Conservation (phyloP, 2,888 invertebrate species). For the Pristionchus mayeri region DNA sequence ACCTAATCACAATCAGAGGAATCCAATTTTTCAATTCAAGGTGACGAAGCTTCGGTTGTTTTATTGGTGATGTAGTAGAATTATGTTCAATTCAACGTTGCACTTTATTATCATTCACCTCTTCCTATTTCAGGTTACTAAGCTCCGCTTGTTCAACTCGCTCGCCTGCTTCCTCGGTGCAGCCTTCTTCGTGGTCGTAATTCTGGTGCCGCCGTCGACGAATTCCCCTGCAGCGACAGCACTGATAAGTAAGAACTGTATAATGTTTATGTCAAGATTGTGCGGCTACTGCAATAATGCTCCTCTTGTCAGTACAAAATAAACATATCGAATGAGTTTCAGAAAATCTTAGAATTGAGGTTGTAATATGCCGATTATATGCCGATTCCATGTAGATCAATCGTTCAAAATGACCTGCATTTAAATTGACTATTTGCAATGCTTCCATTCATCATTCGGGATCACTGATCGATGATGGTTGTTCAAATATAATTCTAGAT, state of each 20-base stretch:
- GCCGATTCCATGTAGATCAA: too few relatives aligned
- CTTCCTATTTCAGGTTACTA: not conserved
- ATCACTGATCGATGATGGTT: not conserved
- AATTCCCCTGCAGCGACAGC: not conserved
- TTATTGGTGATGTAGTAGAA: too few relatives aligned
- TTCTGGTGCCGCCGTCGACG: not conserved
- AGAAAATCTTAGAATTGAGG: not conserved
- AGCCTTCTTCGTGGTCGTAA: not conserved
- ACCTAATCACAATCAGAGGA: too few relatives aligned
- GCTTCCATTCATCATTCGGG: too few relatives aligned
- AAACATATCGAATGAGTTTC: not conserved
- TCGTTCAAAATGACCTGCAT: too few relatives aligned
- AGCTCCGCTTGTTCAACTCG: not conserved
- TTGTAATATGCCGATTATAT: too few relatives aligned
- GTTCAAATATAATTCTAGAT: not conserved
- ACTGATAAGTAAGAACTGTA: not conserved
- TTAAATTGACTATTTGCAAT: too few relatives aligned
- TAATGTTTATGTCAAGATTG: not conserved
- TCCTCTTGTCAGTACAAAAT: too few relatives aligned
- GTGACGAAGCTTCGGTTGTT: not conserved
- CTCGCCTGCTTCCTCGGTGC: slow-evolving; percentile 8
- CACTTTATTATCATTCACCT: too few relatives aligned
- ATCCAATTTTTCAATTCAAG: too few relatives aligned
- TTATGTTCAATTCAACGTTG: too few relatives aligned
- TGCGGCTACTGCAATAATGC: too few relatives aligned